Percentiles rank a stretch among this genome's conserved stretches.
Evolutionary conservation across 2,797 vertebrate species (phyloP).

Genomic region (Gambelia wislizenii): DNA sequence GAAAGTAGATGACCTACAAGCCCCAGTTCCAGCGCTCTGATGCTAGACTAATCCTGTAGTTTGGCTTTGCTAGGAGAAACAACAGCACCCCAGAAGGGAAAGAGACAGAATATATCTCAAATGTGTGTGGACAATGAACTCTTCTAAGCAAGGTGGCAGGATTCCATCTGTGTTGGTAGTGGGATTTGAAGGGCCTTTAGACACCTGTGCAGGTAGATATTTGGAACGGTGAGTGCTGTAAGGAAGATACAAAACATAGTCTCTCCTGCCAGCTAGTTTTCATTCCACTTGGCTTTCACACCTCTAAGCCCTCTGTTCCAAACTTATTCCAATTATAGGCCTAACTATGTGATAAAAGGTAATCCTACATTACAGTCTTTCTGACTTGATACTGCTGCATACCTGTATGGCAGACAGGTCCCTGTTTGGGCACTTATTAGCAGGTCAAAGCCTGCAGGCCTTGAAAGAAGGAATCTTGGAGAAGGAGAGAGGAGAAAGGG

Average conservation of each 20-base stretch:
- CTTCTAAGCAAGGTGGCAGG: not conserved
- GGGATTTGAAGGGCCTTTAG: not conserved
- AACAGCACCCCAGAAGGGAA: not conserved
- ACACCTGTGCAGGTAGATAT: not conserved
- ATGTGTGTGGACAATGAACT: not conserved
- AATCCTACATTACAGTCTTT: conserved; percentile 70
- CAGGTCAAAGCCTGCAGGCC: conserved; percentile 88
- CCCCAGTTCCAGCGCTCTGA: not conserved
- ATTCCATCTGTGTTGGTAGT: not conserved
- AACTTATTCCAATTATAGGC: not conserved
- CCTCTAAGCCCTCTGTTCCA: not conserved
- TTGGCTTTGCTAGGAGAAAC: not conserved
- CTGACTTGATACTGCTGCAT: conserved; percentile 69
- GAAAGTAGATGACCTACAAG: not conserved
- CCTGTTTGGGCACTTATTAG: conserved; percentile 81
- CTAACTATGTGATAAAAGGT: conserved; percentile 72
- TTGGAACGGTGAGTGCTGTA: not conserved
- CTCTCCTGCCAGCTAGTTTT: conserved; percentile 29
- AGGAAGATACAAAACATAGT: not conserved
- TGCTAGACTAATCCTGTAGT: not conserved
- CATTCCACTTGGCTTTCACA: not conserved
- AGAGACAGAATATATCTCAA: not conserved
- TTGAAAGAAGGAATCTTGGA: conserved; percentile 63
- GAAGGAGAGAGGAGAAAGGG: not conserved
- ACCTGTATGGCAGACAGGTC: conserved; percentile 79